Base-by-base conservation (phyloP, 2,113 vertebrate genomes). In the Salvelinus alpinus region DNA sequence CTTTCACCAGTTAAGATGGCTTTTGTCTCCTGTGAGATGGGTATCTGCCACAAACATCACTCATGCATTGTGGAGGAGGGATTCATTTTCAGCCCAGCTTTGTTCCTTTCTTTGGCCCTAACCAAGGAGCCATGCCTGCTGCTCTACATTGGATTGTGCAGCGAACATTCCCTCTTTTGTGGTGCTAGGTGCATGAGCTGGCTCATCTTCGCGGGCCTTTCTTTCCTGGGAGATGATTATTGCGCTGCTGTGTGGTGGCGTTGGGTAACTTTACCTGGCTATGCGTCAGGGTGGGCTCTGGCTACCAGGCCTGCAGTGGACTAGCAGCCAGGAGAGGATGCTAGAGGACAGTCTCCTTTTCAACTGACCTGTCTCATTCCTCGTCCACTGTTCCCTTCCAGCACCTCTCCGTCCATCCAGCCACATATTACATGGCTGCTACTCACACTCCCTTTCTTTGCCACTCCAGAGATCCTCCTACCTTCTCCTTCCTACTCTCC, bases 21-120 rank as follows among this genome's bases (percentile, higher is more conserved):
- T 89, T 95, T 94, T 92, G 89, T 92, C 90, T 92, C 91, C 91
- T 81, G 92, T 91, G 91, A 95, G 93, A 95, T 91, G 92, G 93
- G 93, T 95, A 93, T 96, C 94, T 95, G 91, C 91, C 92, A 94
- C 91, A 93, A 95, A 96, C 92, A 92, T 94, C 94, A 91, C 94
- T 94, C 94, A 92, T 94, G 95, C 95, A 94, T 95, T 95, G 94
- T 93, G 93, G 92, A 93, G 89, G 92, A 91, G 90, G 92, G 95
- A 97, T 97, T 96, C 95, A 60, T 95, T 97, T 95, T 95, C 95
- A 94, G 91, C 80, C 79, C 83, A 91, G 91, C 95, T 95, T 95
- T 97, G 96, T 97, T 96, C 96, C 94, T 92, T 95, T 94, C 94
- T 98, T 93, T 96, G 95, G 95, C 93, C 96, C 83, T 31, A 86